Evolutionary conservation across 1,140 invertebrate species (phyloP).

Genomic region (Leptonema lineaticorne): DNA sequence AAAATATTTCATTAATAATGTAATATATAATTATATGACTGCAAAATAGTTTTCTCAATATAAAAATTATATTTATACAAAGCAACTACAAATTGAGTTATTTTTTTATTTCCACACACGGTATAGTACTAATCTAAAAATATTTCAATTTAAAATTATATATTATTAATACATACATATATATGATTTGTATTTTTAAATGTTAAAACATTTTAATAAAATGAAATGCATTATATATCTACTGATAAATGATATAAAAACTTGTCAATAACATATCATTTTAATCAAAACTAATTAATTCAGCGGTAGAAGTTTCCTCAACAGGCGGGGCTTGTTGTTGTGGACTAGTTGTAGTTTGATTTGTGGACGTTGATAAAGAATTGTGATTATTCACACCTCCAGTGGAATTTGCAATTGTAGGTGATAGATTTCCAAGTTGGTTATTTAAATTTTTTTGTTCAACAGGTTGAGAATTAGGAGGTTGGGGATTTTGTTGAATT

Average conservation of each 20-base stretch:
- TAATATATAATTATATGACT: too few species aligned
- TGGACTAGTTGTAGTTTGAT: constrained; percentile 43
- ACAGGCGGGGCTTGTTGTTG: constrained; percentile 47
- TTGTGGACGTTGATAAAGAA: constrained; percentile 44
- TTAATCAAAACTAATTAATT: constrained; percentile 73
- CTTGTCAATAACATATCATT: neutral
- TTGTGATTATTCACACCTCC: constrained; percentile 16
- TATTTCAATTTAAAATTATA: too few species aligned
- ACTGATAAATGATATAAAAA: neutral
- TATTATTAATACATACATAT: too few species aligned
- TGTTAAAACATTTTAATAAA: too few species aligned
- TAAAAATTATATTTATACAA: too few species aligned
- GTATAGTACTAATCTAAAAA: too few species aligned
- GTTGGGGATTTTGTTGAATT: constrained; percentile 29
- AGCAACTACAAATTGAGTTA: too few species aligned
- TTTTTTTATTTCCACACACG: too few species aligned
- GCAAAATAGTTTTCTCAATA: too few species aligned
- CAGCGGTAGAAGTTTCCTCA: constrained; percentile 62
- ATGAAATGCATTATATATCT: neutral
- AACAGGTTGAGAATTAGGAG: constrained; percentile 38
- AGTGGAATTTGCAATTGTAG: constrained; percentile 17
- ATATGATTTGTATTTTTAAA: too few species aligned
- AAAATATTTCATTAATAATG: too few species aligned
- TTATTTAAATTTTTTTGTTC: constrained; percentile 45
- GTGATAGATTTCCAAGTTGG: constrained; percentile 43